phyloP scores from a whole-genome alignment of 23 tunicate genomes.

The Ascidia mentula region DNA sequence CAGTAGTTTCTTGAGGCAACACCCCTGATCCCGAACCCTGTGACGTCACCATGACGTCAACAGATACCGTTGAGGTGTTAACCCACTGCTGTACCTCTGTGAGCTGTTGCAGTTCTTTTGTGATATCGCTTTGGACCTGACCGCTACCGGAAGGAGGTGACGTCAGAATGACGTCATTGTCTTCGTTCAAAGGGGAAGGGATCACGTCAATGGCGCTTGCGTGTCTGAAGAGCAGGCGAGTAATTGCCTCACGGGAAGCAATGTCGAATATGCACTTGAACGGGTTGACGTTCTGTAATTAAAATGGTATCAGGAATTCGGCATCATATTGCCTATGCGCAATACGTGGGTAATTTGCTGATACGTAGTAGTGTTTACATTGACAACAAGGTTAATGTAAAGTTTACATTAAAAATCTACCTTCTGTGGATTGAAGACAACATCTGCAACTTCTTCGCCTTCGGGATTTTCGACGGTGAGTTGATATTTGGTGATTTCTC shows the following conservation, averaged over 20 bases:
- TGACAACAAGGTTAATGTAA: too few relatives aligned
- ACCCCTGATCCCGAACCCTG: background rate
- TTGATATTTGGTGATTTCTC: conserved; percentile 26
- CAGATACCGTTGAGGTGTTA: background rate
- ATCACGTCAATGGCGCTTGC: background rate
- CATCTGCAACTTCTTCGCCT: background rate
- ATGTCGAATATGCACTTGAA: background rate
- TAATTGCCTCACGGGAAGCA: background rate
- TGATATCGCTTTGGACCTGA: background rate
- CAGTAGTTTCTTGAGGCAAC: background rate
- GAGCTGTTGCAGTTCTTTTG: background rate
- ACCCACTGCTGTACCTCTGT: background rate
- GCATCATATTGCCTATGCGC: too few relatives aligned
- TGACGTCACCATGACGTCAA: conserved; percentile 1
- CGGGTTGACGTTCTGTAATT: conserved; percentile 7
- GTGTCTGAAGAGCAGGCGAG: background rate
- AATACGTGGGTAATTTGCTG: too few relatives aligned
- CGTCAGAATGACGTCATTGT: background rate
- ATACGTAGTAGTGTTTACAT: too few relatives aligned
- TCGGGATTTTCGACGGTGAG: background rate
- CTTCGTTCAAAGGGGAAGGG: background rate
- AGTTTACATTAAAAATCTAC: too few relatives aligned
- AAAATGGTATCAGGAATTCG: too few relatives aligned
- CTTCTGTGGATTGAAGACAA: background rate
- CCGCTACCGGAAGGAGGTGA: background rate